These are phyloP conservation scores for Cantharis nigra DNA, from an alignment of 2,888 invertebrate species.

Conservation along the genomic window DNA sequence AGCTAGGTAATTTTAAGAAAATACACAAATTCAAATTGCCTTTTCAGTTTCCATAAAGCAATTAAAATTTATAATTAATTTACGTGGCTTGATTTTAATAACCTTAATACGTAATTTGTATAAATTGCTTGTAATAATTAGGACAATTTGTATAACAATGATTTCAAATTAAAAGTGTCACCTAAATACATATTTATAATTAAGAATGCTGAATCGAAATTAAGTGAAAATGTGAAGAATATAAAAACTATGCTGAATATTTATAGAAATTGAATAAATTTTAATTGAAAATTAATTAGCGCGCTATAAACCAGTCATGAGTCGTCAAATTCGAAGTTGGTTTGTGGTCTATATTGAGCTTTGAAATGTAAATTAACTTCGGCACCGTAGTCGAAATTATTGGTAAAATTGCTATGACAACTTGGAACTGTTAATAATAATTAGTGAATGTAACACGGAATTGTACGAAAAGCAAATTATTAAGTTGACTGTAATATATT, in stretches of 20 bases:
- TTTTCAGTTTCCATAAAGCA: neutral
- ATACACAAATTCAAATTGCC: neutral
- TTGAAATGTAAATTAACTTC: slow-evolving; percentile 25
- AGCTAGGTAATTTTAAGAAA: neutral
- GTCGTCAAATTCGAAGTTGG: slow-evolving; percentile 11
- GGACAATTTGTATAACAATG: neutral
- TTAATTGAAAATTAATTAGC: slow-evolving; percentile 1
- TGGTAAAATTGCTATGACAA: slow-evolving; percentile 21
- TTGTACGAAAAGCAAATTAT: slow-evolving; percentile 20
- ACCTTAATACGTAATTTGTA: neutral
- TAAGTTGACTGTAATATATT: slow-evolving; percentile 5
- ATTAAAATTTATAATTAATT: neutral
- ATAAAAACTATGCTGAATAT: neutral
- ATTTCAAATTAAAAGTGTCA: neutral
- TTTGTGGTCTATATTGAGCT: slow-evolving; percentile 16
- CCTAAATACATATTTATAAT: neutral
- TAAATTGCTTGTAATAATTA: neutral
- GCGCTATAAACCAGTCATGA: neutral
- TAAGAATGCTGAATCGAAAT: neutral
- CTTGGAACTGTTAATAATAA: slow-evolving; percentile 23
- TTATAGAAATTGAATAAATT: neutral
- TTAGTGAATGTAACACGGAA: slow-evolving; percentile 10
- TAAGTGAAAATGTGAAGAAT: neutral
- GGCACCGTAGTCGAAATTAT: slow-evolving; percentile 9
- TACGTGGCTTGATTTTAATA: neutral